phyloP scores from a whole-genome alignment of 2,797 vertebrate genomes.

The Urosaurus nigricauda region DNA sequence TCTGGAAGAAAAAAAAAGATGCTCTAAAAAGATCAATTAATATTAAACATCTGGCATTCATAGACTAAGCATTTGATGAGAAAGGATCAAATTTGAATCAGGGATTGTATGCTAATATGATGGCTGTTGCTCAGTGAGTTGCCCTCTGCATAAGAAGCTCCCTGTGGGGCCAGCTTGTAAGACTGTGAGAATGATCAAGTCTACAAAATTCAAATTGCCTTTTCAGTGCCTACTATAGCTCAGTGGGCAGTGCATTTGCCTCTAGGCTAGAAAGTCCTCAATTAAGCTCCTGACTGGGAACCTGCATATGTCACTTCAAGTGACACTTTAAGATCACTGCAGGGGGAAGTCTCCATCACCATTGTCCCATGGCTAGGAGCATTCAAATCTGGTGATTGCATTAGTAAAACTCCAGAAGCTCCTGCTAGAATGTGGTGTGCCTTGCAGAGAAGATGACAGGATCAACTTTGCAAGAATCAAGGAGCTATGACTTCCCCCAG shows the following conservation, averaged over 20 bases:
- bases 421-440: background rate
- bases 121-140: slow-evolving; percentile 52
- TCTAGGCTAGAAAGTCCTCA: slow-evolving; percentile 42
- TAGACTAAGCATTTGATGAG: slow-evolving; percentile 59
- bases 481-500: rapidly evolving
- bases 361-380: slow-evolving; percentile 27
- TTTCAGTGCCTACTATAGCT: slow-evolving; percentile 27
- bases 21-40: slow-evolving; percentile 64
- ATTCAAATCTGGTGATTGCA: slow-evolving; percentile 25
- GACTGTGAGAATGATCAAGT: slow-evolving; percentile 13
- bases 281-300: slow-evolving; percentile 26
- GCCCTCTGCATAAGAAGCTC: slow-evolving; percentile 48
- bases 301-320: background rate
- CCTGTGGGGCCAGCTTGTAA: slow-evolving; percentile 56
- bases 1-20: slow-evolving; percentile 55
- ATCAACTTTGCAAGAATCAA: background rate
- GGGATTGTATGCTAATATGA: slow-evolving; percentile 59
- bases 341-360: background rate
- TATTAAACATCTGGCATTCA: slow-evolving; percentile 63
- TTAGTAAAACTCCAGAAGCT: background rate
- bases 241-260: slow-evolving; percentile 38
- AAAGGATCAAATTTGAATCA: slow-evolving; percentile 54
- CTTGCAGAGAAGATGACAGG: background rate
- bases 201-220: slow-evolving; percentile 24
- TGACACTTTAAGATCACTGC: slow-evolving; percentile 16